Base-by-base conservation (phyloP, 2,113 vertebrate genomes). In the Triplophysa dalaica region DNA sequence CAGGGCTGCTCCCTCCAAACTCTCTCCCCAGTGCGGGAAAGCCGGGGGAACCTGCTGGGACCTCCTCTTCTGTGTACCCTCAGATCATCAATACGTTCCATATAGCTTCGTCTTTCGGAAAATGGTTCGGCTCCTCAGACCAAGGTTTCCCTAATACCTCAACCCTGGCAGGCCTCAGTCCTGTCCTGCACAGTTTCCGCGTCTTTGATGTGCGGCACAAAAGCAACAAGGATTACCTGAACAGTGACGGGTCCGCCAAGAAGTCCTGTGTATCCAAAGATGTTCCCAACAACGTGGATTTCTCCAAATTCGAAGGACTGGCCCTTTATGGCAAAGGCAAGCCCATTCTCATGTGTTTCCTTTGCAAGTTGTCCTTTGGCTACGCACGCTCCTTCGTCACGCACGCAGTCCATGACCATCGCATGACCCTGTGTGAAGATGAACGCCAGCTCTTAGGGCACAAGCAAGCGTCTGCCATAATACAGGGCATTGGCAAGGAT, bases 211-310 rank as follows among this genome's bases (percentile, higher is more conserved):
- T 99, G 94, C 96, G 98, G 92, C 97, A 99, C 95, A 97, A 96
- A 97, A 99, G 96, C 95, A 97, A 96, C 98, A 98, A 98, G 95
- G 98, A 99, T 97, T 98, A 98, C 93, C 95, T 99, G 87, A 99
- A 99, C 94, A 98, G 96, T 74, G 98, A 99, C 85, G 97, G 97
- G 93, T 99, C 97, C 94, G 98, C 98, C 95, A 99, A 97, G 96
- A 98, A 96, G 94, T 98, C 98, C 92, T 97, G 95, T 88, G 96
- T 99, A 95, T 98, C 98, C 98, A 99, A 99, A 99, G 98, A 99
- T 98, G 95, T 98, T 92, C 97, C 97, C 90, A 98, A 99, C 95
- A 98, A 98, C 90, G 97, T 99, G 95, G 98, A 99, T 95, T 95
- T 99, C 93, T 99, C 97, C 94, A 98, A 95, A 94, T 99, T 99